phyloP scores from a whole-genome alignment of 2,888 invertebrate species.

The Diplazon laetatorius region DNA sequence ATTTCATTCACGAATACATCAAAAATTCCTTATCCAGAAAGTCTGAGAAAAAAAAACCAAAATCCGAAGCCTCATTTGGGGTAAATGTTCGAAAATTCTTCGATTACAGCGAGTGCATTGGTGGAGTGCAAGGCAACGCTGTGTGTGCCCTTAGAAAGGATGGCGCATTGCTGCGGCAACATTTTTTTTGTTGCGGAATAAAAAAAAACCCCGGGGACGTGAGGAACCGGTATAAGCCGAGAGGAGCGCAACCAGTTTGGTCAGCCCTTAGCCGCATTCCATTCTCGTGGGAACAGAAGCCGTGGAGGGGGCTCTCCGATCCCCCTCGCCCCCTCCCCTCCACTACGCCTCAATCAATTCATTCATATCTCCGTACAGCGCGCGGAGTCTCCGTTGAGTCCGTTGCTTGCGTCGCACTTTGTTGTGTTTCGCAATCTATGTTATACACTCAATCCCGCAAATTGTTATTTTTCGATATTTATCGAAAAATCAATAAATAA shows the following conservation, averaged over 20 bases:
- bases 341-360: constrained; percentile 31
- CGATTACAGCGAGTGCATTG: constrained; percentile 25
- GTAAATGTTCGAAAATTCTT: neutral
- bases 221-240: constrained; percentile 70
- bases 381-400: neutral
- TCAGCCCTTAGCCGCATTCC: constrained; percentile 76
- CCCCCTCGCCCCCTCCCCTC: constrained; percentile 4
- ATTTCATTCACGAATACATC: neutral
- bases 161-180: constrained; percentile 49
- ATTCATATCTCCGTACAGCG: constrained; percentile 33
- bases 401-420: neutral
- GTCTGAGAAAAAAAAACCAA: neutral
- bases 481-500: no score
- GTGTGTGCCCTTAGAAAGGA: constrained; percentile 55
- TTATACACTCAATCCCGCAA: no score
- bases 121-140: constrained; percentile 6
- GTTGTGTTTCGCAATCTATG: neutral
- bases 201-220: constrained; percentile 69
- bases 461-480: no score
- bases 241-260: constrained; percentile 66
- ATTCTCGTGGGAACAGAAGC: constrained; percentile 70
- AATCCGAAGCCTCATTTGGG: constrained; percentile 9
- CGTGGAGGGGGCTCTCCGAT: constrained; percentile 24
- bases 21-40: neutral
- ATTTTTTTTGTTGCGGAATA: constrained; percentile 63